A percentile compares a stretch with the other conserved stretches of the same genome.
phyloP scores from a whole-genome alignment of 1,140 invertebrate genomes.

The Drosophila sp. region DNA sequence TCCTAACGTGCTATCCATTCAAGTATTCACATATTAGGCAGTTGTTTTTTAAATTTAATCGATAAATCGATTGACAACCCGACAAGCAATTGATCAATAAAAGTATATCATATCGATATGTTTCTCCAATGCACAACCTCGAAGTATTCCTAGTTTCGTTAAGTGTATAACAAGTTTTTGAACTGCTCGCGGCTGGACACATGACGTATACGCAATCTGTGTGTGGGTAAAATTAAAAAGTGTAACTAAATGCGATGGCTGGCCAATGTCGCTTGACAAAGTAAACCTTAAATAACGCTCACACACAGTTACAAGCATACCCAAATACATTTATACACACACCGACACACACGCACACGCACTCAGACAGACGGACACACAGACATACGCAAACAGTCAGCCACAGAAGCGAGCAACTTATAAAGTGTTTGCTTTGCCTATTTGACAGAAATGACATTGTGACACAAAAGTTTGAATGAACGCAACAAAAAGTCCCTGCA shows the following conservation, averaged over 20 bases:
- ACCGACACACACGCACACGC: neutral
- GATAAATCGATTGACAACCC: neutral
- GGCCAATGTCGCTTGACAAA: conserved; percentile 29
- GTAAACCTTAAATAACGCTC: conserved; percentile 46
- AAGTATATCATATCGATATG: no score
- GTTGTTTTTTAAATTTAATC: no score
- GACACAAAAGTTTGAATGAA: conserved; percentile 55
- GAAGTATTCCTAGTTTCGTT: no score
- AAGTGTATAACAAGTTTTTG: conserved; percentile 1
- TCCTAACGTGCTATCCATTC: no score
- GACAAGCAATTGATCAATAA: neutral
- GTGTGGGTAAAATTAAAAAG: neutral
- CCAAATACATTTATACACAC: neutral
- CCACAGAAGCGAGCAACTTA: conserved; percentile 32
- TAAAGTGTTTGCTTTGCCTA: conserved; percentile 61
- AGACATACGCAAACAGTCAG: neutral
- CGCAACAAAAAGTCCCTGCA: conserved; percentile 26
- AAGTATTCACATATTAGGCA: no score
- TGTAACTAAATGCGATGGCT: conserved; percentile 22
- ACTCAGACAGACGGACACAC: neutral
- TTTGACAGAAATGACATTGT: conserved; percentile 67
- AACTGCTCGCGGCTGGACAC: neutral
- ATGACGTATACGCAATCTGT: conserved; percentile 29
- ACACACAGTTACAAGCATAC: conserved; percentile 10
- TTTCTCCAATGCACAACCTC: no score